Percentiles rank a stretch among this genome's conserved stretches.
Evolutionary conservation across 2,797 vertebrate species (phyloP).

Genomic region (Anguilla megastoma): DNA sequence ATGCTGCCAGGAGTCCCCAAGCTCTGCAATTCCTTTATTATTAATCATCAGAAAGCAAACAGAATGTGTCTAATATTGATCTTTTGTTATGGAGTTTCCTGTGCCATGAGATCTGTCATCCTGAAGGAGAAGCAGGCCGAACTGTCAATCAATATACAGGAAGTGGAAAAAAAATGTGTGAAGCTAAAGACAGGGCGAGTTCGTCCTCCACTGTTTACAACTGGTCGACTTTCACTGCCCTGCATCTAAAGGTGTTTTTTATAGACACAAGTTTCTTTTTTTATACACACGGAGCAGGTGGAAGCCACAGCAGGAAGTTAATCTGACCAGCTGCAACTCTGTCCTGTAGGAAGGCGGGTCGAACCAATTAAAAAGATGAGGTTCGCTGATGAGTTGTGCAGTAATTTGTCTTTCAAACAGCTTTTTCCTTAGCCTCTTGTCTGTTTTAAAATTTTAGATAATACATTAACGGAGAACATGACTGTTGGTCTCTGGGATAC

Average conservation of each 20-base stretch:
- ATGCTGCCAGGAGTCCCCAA: not conserved
- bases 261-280: too few species aligned
- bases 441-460: too few species aligned
- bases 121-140: not conserved
- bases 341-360: too few species aligned
- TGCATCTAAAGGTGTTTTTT: not conserved
- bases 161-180: not conserved
- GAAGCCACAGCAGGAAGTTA: too few species aligned
- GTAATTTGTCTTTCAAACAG: too few species aligned
- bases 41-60: not conserved
- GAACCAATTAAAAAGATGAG: too few species aligned
- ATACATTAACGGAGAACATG: not conserved
- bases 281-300: too few species aligned
- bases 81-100: not conserved
- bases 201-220: not conserved
- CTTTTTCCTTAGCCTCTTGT: too few species aligned
- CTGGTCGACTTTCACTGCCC: not conserved
- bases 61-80: not conserved
- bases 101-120: not conserved
- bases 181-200: not conserved
- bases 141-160: constrained; percentile 12
- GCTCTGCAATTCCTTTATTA: not conserved
- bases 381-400: too few species aligned
- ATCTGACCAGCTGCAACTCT: too few species aligned
- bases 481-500: not conserved